These are phyloP conservation scores for Procambarus virginalis DNA, from an alignment of 1,140 invertebrate species.

Conservation along the genomic window DNA sequence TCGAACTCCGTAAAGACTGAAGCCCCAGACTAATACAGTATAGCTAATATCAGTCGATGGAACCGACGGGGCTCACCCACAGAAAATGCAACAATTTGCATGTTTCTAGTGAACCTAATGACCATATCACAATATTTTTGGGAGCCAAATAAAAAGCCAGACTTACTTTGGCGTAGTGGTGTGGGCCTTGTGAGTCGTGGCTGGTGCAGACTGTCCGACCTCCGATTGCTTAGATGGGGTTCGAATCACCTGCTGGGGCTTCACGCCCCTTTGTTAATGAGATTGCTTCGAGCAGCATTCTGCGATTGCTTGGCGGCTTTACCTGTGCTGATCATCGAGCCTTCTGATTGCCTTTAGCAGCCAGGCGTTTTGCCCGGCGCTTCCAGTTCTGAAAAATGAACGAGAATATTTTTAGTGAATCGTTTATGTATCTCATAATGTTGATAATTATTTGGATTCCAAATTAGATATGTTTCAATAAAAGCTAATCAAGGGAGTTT, in stretches of 20 bases:
- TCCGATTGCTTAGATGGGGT: background rate
- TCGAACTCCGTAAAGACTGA: too few relatives aligned
- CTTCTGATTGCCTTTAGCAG: slow-evolving; percentile 78
- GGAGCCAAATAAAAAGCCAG: too few relatives aligned
- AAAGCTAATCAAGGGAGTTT: too few relatives aligned
- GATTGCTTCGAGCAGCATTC: slow-evolving; percentile 70
- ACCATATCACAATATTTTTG: too few relatives aligned
- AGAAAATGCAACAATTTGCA: too few relatives aligned
- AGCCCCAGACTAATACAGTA: too few relatives aligned
- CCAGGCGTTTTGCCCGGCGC: slow-evolving; percentile 83
- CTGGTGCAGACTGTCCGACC: background rate
- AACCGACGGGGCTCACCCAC: too few relatives aligned
- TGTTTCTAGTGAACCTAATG: too few relatives aligned
- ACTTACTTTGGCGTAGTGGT: background rate
- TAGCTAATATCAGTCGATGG: too few relatives aligned
- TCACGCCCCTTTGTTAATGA: slow-evolving; percentile 73
- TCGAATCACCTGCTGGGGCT: slow-evolving; percentile 65
- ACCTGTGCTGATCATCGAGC: slow-evolving; percentile 72
- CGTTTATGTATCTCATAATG: too few relatives aligned
- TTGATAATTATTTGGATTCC: too few relatives aligned
- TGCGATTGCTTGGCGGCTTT: slow-evolving; percentile 62
- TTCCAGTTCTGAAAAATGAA: slow-evolving; percentile 81
- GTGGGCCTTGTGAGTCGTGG: background rate
- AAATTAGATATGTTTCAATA: too few relatives aligned
- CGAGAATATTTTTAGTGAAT: background rate